Conservation (phyloP, 2,113 vertebrate genomes). For the Laterallus jamaicensis region DNA sequence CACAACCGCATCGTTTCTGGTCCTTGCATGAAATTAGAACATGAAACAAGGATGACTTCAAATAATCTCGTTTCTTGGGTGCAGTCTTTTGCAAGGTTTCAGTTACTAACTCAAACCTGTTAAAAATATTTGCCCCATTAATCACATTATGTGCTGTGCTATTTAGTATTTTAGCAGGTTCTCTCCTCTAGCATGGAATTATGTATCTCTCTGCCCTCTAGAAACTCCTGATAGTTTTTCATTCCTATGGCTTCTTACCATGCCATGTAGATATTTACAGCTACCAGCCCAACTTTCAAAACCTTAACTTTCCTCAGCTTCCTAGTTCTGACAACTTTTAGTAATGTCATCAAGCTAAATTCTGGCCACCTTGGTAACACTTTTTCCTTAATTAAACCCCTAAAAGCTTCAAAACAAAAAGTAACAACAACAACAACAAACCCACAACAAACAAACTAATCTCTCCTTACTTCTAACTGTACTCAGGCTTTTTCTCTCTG, state of each 20-base stretch:
- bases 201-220: neutral
- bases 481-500: neutral
- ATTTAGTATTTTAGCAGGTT: neutral
- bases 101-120: slow-evolving; percentile 9
- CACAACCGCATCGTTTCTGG: slow-evolving; percentile 7
- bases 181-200: neutral
- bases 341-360: neutral
- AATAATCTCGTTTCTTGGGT: neutral
- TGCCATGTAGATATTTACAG: neutral
- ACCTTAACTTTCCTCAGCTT: neutral
- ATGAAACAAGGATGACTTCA: slow-evolving; percentile 14
- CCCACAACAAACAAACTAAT: neutral
- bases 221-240: neutral
- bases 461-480: neutral
- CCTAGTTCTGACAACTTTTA: neutral
- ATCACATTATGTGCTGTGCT: neutral
- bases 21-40: slow-evolving; percentile 31
- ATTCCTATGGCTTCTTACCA: neutral
- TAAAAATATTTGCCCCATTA: slow-evolving; percentile 40
- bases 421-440: neutral
- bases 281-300: neutral
- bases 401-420: neutral
- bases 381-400: neutral
- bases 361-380: neutral
- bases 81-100: slow-evolving; percentile 17